phyloP scores from a whole-genome alignment of 2,113 vertebrate species.

The Planiliza haematocheilus region DNA sequence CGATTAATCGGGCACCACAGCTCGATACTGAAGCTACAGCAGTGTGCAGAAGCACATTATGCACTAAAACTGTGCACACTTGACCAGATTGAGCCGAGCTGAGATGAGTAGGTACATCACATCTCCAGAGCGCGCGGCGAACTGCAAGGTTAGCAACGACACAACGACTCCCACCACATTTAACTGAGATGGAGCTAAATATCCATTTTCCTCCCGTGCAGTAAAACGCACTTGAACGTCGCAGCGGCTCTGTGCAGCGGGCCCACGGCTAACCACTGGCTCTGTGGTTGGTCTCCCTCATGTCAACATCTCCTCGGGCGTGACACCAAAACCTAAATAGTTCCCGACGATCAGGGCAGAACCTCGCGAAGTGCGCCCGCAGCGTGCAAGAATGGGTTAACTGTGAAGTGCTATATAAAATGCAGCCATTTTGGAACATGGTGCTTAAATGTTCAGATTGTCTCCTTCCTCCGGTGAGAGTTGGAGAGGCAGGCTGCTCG shows the following conservation, averaged over 20 bases:
- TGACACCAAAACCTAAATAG: not conserved
- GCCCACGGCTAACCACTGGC: not conserved
- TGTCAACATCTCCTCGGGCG: not conserved
- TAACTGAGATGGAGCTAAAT: conserved; percentile 5
- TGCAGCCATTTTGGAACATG: not conserved
- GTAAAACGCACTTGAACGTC: conserved; percentile 2
- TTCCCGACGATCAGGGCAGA: not conserved
- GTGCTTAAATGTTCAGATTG: not conserved
- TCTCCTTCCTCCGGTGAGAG: conserved; percentile 36
- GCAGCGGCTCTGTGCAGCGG: not conserved
- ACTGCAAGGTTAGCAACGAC: conserved; percentile 4
- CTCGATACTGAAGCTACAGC: not conserved
- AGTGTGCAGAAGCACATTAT: conserved; percentile 8
- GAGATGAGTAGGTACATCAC: conserved; percentile 23
- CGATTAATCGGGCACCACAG: no score
- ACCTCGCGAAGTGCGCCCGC: not conserved
- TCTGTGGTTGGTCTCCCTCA: not conserved
- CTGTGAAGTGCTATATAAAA: not conserved
- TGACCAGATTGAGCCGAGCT: conserved; percentile 15
- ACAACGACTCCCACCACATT: conserved; percentile 20
- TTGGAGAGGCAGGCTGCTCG: conserved; percentile 33
- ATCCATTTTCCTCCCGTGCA: conserved; percentile 4
- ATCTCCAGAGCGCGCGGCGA: conserved; percentile 20
- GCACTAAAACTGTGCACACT: conserved; percentile 8
- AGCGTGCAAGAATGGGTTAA: not conserved